Evolutionary conservation across 2,888 invertebrate genomes (phyloP).

Genomic region (Volucella zonaria): DNA sequence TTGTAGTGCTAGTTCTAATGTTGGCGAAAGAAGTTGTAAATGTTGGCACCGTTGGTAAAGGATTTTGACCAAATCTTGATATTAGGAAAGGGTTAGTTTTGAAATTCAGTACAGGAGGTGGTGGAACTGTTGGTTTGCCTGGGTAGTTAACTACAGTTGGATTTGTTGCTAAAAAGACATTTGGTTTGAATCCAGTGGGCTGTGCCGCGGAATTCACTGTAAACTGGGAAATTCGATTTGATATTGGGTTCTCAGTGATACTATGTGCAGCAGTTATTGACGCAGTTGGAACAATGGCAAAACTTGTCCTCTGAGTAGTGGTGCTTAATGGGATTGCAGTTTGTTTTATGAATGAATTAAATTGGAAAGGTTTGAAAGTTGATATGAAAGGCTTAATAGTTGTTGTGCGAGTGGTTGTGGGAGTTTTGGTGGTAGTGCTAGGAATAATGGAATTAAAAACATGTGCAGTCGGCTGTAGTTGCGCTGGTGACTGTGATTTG

Average conservation of each 20-base stretch:
- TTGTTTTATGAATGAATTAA: conserved; percentile 40
- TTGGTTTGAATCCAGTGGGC: conserved; percentile 48
- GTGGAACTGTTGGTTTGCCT: conserved; percentile 36
- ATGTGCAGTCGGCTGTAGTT: conserved; percentile 44
- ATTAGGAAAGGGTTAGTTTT: conserved; percentile 43
- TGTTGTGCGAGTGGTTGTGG: conserved; percentile 58
- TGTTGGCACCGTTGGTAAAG: neutral
- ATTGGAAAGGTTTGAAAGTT: conserved; percentile 51
- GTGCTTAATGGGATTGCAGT: conserved; percentile 24
- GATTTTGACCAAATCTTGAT: conserved; percentile 24
- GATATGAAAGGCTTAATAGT: conserved; percentile 35
- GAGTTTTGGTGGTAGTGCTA: conserved; percentile 68
- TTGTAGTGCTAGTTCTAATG: conserved; percentile 21
- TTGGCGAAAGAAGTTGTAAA: no score
- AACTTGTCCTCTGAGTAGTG: conserved; percentile 41
- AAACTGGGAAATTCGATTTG: conserved; percentile 62
- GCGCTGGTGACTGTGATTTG: conserved; percentile 20
- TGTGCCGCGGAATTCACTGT: conserved; percentile 58
- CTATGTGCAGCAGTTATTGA: conserved; percentile 60
- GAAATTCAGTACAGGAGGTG: conserved; percentile 26
- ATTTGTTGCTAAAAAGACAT: conserved; percentile 67
- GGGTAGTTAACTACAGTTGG: conserved; percentile 1
- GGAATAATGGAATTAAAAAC: conserved; percentile 68
- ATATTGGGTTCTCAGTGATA: conserved; percentile 45
- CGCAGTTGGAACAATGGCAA: conserved; percentile 39